phyloP scores from a whole-genome alignment of 2,113 vertebrate species.

The Bothrops jararaca region DNA sequence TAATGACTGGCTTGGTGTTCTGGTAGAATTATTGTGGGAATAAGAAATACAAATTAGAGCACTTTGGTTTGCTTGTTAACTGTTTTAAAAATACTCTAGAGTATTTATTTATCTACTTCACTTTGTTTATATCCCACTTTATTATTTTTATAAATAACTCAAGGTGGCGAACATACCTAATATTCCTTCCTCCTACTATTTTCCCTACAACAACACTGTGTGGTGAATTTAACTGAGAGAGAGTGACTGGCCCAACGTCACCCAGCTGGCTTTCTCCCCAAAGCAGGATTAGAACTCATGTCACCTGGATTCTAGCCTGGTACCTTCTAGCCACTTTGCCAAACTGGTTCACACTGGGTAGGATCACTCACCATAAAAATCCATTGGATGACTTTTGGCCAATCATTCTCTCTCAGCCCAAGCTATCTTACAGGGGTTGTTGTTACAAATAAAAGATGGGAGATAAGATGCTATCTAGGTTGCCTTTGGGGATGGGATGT shows the following conservation, averaged over 20 bases:
- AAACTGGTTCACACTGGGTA: background rate
- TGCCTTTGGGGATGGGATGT: background rate
- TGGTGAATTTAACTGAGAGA: too few relatives aligned
- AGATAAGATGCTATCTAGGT: background rate
- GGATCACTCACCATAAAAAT: background rate
- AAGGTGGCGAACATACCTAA: too few relatives aligned
- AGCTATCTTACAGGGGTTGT: background rate
- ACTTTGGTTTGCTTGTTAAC: background rate
- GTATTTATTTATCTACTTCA: background rate
- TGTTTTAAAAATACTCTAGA: too few relatives aligned
- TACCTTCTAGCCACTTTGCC: too few relatives aligned
- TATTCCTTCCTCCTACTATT: too few relatives aligned
- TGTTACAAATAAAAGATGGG: background rate
- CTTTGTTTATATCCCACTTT: too few relatives aligned
- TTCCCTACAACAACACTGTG: too few relatives aligned
- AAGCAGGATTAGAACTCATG: too few relatives aligned
- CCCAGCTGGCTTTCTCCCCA: too few relatives aligned
- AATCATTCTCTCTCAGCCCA: background rate
- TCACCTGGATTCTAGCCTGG: too few relatives aligned
- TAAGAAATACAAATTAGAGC: background rate
- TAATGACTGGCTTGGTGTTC: background rate
- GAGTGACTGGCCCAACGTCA: too few relatives aligned
- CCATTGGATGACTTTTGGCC: background rate
- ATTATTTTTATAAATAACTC: too few relatives aligned
- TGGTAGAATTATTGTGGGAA: background rate